phyloP scores from a whole-genome alignment of 2,113 vertebrate genomes.

The Laticauda laticaudata region DNA sequence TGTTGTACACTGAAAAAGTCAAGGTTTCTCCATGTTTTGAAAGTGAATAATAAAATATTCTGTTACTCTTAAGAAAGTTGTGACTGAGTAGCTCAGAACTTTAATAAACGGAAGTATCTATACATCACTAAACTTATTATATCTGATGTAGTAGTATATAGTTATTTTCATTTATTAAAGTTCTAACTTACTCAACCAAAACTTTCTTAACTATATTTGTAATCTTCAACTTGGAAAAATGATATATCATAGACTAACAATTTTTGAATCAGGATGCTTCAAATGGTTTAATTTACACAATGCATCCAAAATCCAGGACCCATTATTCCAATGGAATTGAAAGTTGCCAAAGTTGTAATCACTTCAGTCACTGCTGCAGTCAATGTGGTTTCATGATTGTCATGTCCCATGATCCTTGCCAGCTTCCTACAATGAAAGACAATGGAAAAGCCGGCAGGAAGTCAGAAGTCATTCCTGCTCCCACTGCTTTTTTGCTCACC shows the following conservation, averaged over 20 bases:
- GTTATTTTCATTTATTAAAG: background rate
- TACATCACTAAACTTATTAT: background rate
- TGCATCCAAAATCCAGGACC: background rate
- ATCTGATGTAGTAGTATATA: background rate
- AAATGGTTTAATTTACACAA: background rate
- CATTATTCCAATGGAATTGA: background rate
- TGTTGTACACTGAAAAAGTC: background rate
- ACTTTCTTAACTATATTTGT: background rate
- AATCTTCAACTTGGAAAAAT: background rate
- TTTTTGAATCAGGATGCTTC: background rate
- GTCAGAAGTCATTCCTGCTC: background rate
- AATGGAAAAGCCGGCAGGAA: background rate
- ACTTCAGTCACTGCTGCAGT: background rate
- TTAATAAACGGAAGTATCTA: background rate
- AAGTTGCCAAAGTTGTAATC: background rate
- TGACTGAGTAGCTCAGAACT: background rate
- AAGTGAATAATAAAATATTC: background rate
- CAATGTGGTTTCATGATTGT: background rate
- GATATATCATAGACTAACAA: background rate
- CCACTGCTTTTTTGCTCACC: background rate
- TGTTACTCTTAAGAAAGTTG: background rate
- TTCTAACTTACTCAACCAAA: background rate
- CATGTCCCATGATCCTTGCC: background rate
- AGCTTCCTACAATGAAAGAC: background rate
- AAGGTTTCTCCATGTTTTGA: background rate